Conservation (phyloP, 2,888 invertebrate genomes). For the Cerastis leucographa region DNA sequence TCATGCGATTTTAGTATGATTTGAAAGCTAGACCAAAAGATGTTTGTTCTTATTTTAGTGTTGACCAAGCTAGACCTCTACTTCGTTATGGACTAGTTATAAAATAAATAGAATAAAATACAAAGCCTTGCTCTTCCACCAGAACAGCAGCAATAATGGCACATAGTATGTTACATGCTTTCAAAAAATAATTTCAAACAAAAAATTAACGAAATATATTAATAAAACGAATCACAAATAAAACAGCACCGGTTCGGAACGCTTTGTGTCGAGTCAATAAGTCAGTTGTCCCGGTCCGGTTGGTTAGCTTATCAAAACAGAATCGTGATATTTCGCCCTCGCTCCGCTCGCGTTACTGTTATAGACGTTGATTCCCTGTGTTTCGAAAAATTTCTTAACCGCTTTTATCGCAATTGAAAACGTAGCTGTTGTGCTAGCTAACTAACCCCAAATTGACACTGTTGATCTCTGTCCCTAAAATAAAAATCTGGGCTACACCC, state of each 20-base stretch:
- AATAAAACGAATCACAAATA: background rate
- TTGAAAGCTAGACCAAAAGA: background rate
- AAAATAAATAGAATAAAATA: background rate
- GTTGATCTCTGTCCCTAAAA: too few species aligned
- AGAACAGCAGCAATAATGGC: slow-evolving; percentile 1
- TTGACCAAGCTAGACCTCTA: background rate
- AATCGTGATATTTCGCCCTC: too few species aligned
- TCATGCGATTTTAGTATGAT: slow-evolving; percentile 16
- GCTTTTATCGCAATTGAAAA: too few species aligned
- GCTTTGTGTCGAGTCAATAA: too few species aligned
- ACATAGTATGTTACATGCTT: background rate
- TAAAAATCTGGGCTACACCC: too few species aligned
- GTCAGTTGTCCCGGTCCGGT: too few species aligned
- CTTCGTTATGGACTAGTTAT: background rate
- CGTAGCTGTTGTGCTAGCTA: too few species aligned
- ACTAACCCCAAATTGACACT: too few species aligned
- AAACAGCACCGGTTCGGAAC: background rate
- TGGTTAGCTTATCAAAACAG: too few species aligned
- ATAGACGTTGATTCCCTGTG: too few species aligned
- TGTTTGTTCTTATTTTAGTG: slow-evolving; percentile 17
- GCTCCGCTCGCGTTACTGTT: too few species aligned
- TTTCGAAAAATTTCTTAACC: too few species aligned
- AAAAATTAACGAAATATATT: background rate
- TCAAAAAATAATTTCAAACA: background rate
- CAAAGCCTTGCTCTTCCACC: background rate